Evolutionary conservation across 1,140 invertebrate genomes (phyloP).

Genomic region (Bradynema listronoti): DNA sequence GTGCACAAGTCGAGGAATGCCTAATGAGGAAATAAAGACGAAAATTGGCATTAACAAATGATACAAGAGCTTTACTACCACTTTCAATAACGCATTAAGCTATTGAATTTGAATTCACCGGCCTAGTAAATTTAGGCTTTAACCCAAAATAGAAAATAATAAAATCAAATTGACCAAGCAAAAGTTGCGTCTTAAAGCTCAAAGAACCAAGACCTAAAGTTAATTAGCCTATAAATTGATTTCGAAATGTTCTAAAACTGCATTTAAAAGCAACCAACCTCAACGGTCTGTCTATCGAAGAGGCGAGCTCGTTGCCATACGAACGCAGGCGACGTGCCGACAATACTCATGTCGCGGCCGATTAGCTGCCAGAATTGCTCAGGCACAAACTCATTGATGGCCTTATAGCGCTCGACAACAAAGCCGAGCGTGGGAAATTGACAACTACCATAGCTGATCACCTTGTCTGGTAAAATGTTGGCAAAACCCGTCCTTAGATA

Average conservation of each 20-base stretch:
- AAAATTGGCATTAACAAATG: conserved; percentile 58
- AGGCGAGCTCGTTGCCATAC: conserved; percentile 71
- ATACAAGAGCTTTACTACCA: too few relatives aligned
- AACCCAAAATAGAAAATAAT: too few relatives aligned
- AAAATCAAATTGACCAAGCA: too few relatives aligned
- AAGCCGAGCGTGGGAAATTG: conserved; percentile 95
- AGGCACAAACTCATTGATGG: conserved; percentile 75
- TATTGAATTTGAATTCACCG: too few relatives aligned
- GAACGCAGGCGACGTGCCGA: conserved; percentile 71
- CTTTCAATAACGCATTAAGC: too few relatives aligned
- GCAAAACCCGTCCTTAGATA: conserved; percentile 64
- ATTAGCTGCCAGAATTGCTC: conserved; percentile 85
- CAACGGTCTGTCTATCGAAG: conserved; percentile 77
- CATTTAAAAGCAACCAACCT: too few relatives aligned
- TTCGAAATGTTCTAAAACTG: too few relatives aligned
- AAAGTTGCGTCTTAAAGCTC: too few relatives aligned
- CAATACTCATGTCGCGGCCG: conserved; percentile 36
- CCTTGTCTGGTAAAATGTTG: conserved; percentile 60
- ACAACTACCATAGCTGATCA: conserved; percentile 94
- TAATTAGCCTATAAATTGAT: too few relatives aligned
- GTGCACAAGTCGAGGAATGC: conserved; percentile 49
- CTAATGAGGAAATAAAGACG: conserved; percentile 25
- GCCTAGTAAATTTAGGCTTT: too few relatives aligned
- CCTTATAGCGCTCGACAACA: conserved; percentile 85
- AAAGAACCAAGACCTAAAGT: too few relatives aligned